Base-by-base conservation (phyloP, 2,797 vertebrate genomes). In the Danio choprae region DNA sequence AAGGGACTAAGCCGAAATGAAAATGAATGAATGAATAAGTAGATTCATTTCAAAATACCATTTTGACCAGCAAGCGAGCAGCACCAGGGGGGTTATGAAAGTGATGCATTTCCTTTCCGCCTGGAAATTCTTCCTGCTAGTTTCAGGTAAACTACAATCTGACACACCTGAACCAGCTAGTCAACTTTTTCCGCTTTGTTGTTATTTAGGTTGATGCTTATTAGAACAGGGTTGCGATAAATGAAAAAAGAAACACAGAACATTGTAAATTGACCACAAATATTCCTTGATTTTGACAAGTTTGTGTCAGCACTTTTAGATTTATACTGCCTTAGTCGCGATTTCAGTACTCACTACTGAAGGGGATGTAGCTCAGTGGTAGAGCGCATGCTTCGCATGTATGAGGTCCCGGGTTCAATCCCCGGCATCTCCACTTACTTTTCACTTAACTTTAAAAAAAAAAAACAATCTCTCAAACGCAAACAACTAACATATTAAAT, bases 401-500 rank as follows among this genome's bases (percentile, higher is more conserved):
- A 89, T 90, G 89, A 90, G 89, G 89, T 84, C 89, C 89, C 87
- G 87, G 89, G 88, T 89, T 90, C 89, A 89, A 89, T 90, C 88
- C 89, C 89, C 88, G 87, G 88, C 89, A 90, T 90, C 89, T 89
- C 88, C 89, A 90, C 12, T 51, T 51, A 51, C 15, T 70, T 53
- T 69, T 18, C 13, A 8, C 22, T 59, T 9, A 16, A 11, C 0
- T 10, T 7, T 11, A n/a, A 16, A 20, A 6, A 53, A 58, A 5
- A 72, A 18, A 46, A 13, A 18, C 18, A 43, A 7, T 5, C 1
- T 3, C 16, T 11, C 20, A 5, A 46, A 18, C 2, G 6, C 3
- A 0, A 2, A 36, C 15, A 12, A 29, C 1, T 16, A 41, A 4
- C 10, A 5, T 3, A 13, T 7, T 44, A 8, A 29, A 1, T 15